Evolutionary conservation across 2,113 vertebrate species (phyloP).

Genomic region (Corythoichthys intestinalis): DNA sequence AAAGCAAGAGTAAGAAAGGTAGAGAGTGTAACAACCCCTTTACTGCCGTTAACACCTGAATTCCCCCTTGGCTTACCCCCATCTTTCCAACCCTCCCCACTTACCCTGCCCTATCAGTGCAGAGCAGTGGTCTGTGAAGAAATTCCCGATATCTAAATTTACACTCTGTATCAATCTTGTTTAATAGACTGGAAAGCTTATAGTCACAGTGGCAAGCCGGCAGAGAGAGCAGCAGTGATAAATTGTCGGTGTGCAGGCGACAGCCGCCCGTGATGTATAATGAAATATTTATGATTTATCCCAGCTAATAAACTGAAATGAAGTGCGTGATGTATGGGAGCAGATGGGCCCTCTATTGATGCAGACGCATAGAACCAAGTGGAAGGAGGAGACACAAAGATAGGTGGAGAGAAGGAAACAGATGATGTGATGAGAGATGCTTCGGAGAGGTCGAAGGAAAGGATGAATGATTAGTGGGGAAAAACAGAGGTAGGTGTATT

Average conservation of each 20-base stretch:
- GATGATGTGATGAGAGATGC: slow-evolving; percentile 55
- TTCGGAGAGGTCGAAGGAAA: slow-evolving; percentile 21
- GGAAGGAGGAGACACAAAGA: slow-evolving; percentile 55
- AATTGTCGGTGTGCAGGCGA: slow-evolving; percentile 80
- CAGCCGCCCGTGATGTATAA: slow-evolving; percentile 78
- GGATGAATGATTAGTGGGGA: slow-evolving; percentile 13
- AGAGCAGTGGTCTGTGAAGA: slow-evolving; percentile 77
- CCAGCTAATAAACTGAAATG: slow-evolving; percentile 91
- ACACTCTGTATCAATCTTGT: slow-evolving; percentile 89
- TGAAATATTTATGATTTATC: slow-evolving; percentile 97
- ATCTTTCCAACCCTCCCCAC: slow-evolving; percentile 38
- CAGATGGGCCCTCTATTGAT: slow-evolving; percentile 83
- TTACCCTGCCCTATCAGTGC: slow-evolving; percentile 73
- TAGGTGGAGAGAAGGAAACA: slow-evolving; percentile 47
- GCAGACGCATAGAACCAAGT: slow-evolving; percentile 61
- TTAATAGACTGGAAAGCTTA: slow-evolving; percentile 89
- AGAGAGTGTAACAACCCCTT: slow-evolving; percentile 56
- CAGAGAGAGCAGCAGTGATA: slow-evolving; percentile 80
- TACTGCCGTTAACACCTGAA: slow-evolving; percentile 65
- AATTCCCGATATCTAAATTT: slow-evolving; percentile 80
- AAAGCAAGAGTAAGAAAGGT: slow-evolving; percentile 23
- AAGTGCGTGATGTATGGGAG: slow-evolving; percentile 86
- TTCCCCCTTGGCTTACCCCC: slow-evolving; percentile 14
- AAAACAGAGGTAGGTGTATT: slow-evolving; percentile 31
- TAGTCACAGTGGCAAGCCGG: slow-evolving; percentile 72